These are phyloP conservation scores for Campoletis raptor DNA, from an alignment of 2,888 invertebrate species.

Conservation along the genomic window DNA sequence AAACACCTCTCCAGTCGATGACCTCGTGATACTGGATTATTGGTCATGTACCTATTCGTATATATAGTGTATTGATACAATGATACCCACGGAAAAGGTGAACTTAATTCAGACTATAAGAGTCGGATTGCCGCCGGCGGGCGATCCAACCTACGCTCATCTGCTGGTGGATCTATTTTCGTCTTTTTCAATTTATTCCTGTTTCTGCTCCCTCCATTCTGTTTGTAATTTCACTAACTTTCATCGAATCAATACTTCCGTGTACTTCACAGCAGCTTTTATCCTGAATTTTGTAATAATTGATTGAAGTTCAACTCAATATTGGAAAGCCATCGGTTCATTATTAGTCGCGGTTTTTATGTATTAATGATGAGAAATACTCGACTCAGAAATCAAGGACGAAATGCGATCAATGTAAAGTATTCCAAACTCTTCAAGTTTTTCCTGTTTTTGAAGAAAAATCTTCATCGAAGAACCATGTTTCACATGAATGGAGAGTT, in stretches of 20 bases:
- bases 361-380: too few relatives aligned
- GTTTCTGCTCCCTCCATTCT: neutral
- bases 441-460: too few relatives aligned
- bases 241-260: neutral
- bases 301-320: neutral
- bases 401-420: too few relatives aligned
- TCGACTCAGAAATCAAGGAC: too few relatives aligned
- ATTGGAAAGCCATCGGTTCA: neutral
- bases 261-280: neutral
- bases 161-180: conserved; percentile 15
- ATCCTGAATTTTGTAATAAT: neutral
- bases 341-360: neutral
- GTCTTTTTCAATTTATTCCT: neutral
- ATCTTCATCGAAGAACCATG: too few relatives aligned
- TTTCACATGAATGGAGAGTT: too few relatives aligned
- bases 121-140: conserved; percentile 20
- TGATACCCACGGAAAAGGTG: neutral
- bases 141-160: conserved; percentile 2
- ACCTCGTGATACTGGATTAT: conserved; percentile 18
- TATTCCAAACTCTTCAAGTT: too few relatives aligned
- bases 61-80: conserved; percentile 16
- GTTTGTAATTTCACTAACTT: neutral
- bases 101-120: conserved; percentile 20
- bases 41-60: neutral
- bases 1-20: conserved; percentile 9